phyloP scores from a whole-genome alignment of 2,113 vertebrate species.

The Cavia porcellus region DNA sequence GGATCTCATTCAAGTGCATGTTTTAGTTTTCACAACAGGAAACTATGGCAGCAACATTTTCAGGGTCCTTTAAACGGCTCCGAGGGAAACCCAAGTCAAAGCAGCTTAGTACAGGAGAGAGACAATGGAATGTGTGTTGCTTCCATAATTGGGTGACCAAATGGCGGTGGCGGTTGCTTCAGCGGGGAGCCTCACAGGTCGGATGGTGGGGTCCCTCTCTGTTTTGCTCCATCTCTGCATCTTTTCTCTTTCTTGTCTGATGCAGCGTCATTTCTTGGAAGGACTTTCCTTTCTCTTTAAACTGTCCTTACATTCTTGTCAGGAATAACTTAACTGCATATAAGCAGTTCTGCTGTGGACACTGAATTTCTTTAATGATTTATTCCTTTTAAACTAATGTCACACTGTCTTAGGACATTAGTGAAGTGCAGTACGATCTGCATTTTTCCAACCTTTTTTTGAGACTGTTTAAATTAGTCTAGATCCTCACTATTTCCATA shows the following conservation, averaged over 20 bases:
- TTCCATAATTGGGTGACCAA: not conserved
- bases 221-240: not conserved
- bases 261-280: not conserved
- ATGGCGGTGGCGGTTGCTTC: not conserved
- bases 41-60: not conserved
- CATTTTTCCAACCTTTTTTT: not conserved
- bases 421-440: not conserved
- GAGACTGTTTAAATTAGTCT: not conserved
- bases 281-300: not conserved
- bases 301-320: not conserved
- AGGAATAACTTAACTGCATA: not conserved
- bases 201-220: not conserved
- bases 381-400: not conserved
- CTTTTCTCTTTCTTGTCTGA: not conserved
- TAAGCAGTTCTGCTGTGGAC: too few species aligned
- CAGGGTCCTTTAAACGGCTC: not conserved
- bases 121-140: rapidly evolving
- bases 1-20: not conserved
- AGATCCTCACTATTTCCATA: not conserved
- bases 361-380: not conserved
- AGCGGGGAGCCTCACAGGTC: not conserved
- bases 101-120: not conserved
- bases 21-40: not conserved
- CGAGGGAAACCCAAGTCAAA: not conserved
- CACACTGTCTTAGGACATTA: not conserved